phyloP scores from a whole-genome alignment of 1,140 invertebrate species.

The Ephestia elutella region DNA sequence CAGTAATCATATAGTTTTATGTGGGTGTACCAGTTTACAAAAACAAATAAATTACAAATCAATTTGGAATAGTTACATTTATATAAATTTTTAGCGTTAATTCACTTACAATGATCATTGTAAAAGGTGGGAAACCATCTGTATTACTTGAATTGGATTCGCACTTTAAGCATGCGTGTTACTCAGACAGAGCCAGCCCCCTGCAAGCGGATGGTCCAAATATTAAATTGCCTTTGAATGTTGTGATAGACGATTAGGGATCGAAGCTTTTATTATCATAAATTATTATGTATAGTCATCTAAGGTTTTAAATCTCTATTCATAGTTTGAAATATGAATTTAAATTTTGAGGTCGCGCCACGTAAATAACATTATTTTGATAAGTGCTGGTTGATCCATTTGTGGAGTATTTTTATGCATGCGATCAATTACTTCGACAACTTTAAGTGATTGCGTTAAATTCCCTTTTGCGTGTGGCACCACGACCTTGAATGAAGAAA shows the following conservation, averaged over 20 bases:
- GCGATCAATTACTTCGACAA: too few species aligned
- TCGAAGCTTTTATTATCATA: constrained; percentile 22
- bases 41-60: too few species aligned
- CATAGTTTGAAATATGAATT: constrained; percentile 13
- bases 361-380: background rate
- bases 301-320: constrained; percentile 4
- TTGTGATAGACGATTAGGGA: constrained; percentile 61
- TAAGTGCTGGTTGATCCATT: background rate
- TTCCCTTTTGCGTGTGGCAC: too few species aligned
- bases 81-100: too few species aligned
- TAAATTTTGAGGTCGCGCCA: constrained; percentile 10
- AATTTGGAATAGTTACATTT: too few species aligned
- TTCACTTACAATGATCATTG: too few species aligned
- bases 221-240: constrained; percentile 63
- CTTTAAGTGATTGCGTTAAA: too few species aligned
- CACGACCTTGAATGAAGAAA: too few species aligned
- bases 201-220: constrained; percentile 65
- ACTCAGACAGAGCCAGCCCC: constrained; percentile 23
- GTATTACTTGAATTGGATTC: too few species aligned
- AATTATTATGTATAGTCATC: background rate
- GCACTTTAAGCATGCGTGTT: background rate
- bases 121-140: too few species aligned
- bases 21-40: background rate
- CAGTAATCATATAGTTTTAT: too few species aligned
- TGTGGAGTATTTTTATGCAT: too few species aligned